Evolutionary conservation across 2,113 vertebrate species (phyloP).

Genomic region (Albula goreensis): DNA sequence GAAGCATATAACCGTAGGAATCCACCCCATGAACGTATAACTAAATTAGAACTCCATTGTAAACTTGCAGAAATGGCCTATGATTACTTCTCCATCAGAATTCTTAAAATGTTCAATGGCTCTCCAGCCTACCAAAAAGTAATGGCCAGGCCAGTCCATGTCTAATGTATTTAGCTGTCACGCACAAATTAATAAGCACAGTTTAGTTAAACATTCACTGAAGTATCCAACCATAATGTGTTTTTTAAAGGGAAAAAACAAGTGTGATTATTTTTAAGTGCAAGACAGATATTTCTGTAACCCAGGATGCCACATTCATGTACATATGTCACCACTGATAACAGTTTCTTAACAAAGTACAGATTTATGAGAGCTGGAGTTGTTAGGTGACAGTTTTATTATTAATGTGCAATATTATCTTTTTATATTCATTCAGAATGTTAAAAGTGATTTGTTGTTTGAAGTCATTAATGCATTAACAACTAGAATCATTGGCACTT

Average conservation of each 20-base stretch:
- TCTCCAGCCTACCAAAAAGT: neutral
- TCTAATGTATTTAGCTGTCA: no score
- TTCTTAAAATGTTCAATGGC: neutral
- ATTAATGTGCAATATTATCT: neutral
- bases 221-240: no score
- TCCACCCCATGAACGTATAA: neutral
- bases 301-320: no score
- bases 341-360: neutral
- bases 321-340: neutral
- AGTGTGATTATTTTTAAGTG: no score
- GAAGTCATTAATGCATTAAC: neutral
- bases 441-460: neutral
- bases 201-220: no score
- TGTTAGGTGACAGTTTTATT: neutral
- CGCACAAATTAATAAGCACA: no score
- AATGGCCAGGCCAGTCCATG: no score
- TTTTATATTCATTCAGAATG: no score
- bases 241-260: no score
- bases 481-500: neutral
- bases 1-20: no score
- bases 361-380: neutral
- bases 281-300: no score
- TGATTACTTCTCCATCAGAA: neutral
- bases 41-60: neutral
- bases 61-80: neutral